These are phyloP conservation scores for Ifrita kowaldi DNA, from an alignment of 2,113 vertebrate species.

Conservation along the genomic window DNA sequence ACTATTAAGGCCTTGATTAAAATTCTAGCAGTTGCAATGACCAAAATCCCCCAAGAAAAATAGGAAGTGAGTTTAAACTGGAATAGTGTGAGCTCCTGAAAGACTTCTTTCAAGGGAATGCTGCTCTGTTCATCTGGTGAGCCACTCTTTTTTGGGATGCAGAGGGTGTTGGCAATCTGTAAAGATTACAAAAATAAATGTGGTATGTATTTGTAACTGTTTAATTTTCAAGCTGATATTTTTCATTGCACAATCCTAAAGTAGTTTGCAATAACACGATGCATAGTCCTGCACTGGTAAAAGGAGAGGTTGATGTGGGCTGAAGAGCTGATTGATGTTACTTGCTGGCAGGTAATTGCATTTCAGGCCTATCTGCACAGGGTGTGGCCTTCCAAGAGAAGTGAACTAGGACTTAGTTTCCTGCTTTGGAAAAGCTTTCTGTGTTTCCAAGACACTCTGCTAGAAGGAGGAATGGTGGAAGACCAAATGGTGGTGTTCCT, in stretches of 20 bases:
- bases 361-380: not conserved
- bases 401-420: not conserved
- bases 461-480: not conserved
- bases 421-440: not conserved
- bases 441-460: not conserved
- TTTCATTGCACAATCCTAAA: not conserved
- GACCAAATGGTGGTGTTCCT: not conserved
- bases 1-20: not conserved
- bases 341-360: not conserved
- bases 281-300: not conserved
- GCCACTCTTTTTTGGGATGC: not conserved
- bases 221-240: not conserved
- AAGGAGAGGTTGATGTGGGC: not conserved
- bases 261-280: not conserved
- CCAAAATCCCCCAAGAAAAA: not conserved
- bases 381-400: not conserved
- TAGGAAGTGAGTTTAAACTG: not conserved
- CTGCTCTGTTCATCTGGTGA: not conserved
- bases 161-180: not conserved
- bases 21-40: not conserved
- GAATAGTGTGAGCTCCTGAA: not conserved
- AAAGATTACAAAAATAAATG: not conserved
- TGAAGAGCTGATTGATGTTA: not conserved
- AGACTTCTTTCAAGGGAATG: not conserved
- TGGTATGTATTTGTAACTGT: not conserved